These are phyloP conservation scores for Acrossocheilus wenchowensis DNA, from an alignment of 2,797 vertebrate genomes.

Conservation along the genomic window DNA sequence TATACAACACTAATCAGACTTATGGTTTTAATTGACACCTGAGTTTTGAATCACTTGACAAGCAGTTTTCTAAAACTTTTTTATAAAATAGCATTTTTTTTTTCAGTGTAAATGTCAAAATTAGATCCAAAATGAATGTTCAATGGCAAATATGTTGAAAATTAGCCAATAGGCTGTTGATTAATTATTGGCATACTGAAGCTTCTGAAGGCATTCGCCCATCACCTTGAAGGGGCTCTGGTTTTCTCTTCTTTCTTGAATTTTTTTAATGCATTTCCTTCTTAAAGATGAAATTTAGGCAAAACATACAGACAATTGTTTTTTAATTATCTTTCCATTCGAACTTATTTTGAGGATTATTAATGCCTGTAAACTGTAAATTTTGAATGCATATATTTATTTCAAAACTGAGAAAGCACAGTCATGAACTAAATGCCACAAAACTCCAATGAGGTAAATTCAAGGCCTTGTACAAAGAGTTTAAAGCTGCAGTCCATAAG, in stretches of 20 bases:
- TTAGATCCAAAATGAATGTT: background rate
- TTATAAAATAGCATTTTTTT: background rate
- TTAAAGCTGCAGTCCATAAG: background rate
- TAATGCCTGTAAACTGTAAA: constrained; percentile 5
- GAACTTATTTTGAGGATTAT: constrained; percentile 7
- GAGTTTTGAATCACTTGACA: background rate
- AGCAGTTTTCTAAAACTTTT: background rate
- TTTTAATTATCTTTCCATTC: constrained; percentile 40
- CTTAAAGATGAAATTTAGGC: background rate
- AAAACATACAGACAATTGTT: background rate
- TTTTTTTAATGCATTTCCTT: background rate
- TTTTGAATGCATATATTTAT: background rate
- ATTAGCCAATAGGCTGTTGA: background rate
- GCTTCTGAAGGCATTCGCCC: background rate
- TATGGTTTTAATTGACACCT: constrained; percentile 1
- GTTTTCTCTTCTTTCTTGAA: background rate
- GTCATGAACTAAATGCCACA: background rate
- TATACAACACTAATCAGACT: background rate
- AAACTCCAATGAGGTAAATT: background rate
- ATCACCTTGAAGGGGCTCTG: background rate
- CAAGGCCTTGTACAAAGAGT: background rate
- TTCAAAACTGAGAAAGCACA: background rate
- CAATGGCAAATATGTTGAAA: background rate
- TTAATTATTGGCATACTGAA: background rate
- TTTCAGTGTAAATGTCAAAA: background rate